Percentiles rank a stretch among this genome's conserved stretches.
Evolutionary conservation across 2,797 vertebrate species (phyloP).

Genomic region (Pyrocephalus nanus): DNA sequence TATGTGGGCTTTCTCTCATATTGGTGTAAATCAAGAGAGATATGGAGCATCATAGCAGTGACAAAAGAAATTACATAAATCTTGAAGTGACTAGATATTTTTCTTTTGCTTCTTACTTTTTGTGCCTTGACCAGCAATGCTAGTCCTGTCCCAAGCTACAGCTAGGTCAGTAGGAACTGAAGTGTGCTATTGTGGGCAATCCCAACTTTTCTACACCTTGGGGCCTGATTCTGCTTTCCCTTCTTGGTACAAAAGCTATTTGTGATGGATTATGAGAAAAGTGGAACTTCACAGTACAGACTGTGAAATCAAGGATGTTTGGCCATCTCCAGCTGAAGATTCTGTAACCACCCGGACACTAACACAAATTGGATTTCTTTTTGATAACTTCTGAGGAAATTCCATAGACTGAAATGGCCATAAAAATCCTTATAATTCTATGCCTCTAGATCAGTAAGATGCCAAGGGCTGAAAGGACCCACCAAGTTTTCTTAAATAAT

Average conservation of each 20-base stretch:
- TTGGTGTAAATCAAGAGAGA: neutral
- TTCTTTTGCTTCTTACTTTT: neutral
- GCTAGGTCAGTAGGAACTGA: neutral
- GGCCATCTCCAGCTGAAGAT: neutral
- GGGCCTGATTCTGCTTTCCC: neutral
- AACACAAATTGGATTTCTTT: neutral
- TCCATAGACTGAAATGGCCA: neutral
- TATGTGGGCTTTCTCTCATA: neutral
- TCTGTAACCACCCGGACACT: neutral
- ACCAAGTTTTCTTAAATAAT: neutral
- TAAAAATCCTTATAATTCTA: neutral
- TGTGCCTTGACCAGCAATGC: neutral
- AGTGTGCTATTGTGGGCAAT: neutral
- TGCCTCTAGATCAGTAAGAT: neutral
- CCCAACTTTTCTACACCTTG: neutral
- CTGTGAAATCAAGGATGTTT: neutral
- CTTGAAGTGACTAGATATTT: neutral
- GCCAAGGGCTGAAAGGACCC: neutral
- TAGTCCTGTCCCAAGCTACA: neutral
- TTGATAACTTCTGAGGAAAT: neutral
- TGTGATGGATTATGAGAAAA: neutral
- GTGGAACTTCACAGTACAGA: neutral
- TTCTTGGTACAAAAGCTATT: neutral
- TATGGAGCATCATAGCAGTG: neutral
- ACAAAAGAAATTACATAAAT: neutral